These are phyloP conservation scores for Drosophila picticornis DNA, from an alignment of 2,888 invertebrate genomes.

Conservation along the genomic window DNA sequence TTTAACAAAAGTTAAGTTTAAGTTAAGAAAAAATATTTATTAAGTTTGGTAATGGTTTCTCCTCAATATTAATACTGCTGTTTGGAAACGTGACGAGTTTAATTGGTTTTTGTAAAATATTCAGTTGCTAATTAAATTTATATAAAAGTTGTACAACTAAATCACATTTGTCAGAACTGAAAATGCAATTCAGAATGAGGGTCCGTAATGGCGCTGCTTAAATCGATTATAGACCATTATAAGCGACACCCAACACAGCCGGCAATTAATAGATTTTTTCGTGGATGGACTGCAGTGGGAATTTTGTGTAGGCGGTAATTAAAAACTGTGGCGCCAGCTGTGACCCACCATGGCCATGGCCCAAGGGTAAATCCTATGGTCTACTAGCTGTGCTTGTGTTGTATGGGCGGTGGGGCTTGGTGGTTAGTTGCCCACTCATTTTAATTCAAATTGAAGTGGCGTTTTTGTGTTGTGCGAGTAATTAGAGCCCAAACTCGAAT, in stretches of 20 bases:
- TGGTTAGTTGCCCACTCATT: slow-evolving; percentile 55
- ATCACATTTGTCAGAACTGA: slow-evolving; percentile 62
- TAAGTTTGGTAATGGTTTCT: not conserved
- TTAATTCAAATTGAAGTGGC: slow-evolving; percentile 79
- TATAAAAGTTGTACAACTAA: slow-evolving; percentile 16
- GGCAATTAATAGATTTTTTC: slow-evolving; percentile 68
- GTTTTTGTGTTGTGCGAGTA: slow-evolving; percentile 75
- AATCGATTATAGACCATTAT: slow-evolving; percentile 77
- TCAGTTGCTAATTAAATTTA: not conserved
- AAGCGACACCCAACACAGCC: slow-evolving; percentile 47
- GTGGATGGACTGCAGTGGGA: slow-evolving; percentile 55
- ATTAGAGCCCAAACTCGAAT: slow-evolving; percentile 75
- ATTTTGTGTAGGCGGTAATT: slow-evolving; percentile 77
- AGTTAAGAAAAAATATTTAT: not conserved
- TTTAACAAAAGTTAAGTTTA: not conserved
- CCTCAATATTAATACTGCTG: not conserved
- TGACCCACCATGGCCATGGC: slow-evolving; percentile 44
- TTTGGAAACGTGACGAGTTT: not conserved
- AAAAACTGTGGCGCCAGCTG: slow-evolving; percentile 77
- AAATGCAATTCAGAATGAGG: slow-evolving; percentile 57
- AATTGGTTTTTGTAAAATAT: not conserved
- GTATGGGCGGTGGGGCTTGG: not conserved
- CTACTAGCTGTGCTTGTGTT: not conserved
- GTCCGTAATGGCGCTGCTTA: slow-evolving; percentile 61
- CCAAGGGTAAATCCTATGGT: slow-evolving; percentile 15